phyloP scores from a whole-genome alignment of 2,888 invertebrate species.

The Eudemis profundana region DNA sequence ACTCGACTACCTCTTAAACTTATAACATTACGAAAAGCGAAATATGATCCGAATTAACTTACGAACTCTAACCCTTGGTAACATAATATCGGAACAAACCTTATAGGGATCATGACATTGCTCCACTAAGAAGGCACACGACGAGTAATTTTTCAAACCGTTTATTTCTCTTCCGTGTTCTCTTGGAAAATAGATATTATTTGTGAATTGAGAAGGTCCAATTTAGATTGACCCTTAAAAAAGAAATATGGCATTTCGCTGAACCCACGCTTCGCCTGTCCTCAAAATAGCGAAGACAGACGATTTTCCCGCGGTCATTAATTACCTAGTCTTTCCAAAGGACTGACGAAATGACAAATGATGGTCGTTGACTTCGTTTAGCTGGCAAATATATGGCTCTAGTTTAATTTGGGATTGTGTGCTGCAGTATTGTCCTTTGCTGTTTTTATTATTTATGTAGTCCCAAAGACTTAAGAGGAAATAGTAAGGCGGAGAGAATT shows the following conservation, averaged over 20 bases:
- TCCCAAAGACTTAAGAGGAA: too few species aligned
- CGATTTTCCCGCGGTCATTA: constrained; percentile 27
- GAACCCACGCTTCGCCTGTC: background rate
- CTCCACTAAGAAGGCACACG: background rate
- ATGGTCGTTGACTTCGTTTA: constrained; percentile 32
- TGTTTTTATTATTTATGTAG: background rate
- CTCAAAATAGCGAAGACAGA: constrained; percentile 30
- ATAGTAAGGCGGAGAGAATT: too few species aligned
- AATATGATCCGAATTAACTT: background rate
- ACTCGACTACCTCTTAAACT: background rate
- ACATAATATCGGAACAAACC: background rate
- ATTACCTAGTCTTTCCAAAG: constrained; percentile 24
- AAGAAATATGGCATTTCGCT: background rate
- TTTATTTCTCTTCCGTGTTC: background rate
- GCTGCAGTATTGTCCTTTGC: background rate
- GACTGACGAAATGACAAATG: constrained; percentile 39
- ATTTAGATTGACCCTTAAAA: background rate
- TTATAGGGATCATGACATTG: background rate
- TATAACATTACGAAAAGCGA: background rate
- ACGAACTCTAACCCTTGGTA: background rate
- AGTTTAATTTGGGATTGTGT: constrained; percentile 27
- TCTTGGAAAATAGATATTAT: background rate
- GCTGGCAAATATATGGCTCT: constrained; percentile 5
- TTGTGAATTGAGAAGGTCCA: background rate
- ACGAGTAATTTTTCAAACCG: background rate